These are phyloP conservation scores for Caenorhabditis brenneri DNA, from an alignment of 1,140 invertebrate species.

Conservation along the genomic window DNA sequence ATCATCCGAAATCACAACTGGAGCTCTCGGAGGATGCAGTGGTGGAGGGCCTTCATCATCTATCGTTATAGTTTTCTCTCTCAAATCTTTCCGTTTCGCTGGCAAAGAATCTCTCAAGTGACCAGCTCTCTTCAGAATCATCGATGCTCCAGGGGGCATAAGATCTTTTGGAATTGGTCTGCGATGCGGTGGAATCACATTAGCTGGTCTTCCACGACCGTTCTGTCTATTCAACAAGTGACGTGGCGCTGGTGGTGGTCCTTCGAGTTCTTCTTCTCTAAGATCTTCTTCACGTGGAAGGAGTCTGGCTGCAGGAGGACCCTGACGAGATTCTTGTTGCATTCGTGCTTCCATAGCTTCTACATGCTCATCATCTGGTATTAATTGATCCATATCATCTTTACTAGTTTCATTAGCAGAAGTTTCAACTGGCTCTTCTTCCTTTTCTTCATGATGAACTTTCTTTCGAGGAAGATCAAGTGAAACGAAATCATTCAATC, in stretches of 20 bases:
- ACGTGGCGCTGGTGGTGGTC: not conserved
- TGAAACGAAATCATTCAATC: not conserved
- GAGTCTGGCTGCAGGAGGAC: too few species aligned
- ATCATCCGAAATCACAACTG: not conserved
- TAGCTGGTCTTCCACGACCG: not conserved
- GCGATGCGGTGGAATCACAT: slow-evolving; percentile 17
- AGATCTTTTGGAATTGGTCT: not conserved
- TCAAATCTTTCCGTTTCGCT: not conserved
- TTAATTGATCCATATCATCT: too few species aligned
- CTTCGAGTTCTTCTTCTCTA: not conserved
- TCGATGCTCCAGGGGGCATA: not conserved
- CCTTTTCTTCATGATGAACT: too few species aligned
- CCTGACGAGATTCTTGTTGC: too few species aligned
- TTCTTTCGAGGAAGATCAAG: too few species aligned
- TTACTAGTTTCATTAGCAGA: too few species aligned
- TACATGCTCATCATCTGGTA: too few species aligned
- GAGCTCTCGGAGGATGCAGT: not conserved
- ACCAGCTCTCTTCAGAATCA: not conserved
- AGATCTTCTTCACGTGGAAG: too few species aligned
- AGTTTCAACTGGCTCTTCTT: too few species aligned
- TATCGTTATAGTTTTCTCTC: not conserved
- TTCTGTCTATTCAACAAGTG: not conserved
- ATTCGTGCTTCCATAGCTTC: too few species aligned
- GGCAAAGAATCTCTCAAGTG: not conserved
- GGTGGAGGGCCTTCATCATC: not conserved